Evolutionary conservation across 2,113 vertebrate genomes (phyloP).

Genomic region (Lepus europaeus): DNA sequence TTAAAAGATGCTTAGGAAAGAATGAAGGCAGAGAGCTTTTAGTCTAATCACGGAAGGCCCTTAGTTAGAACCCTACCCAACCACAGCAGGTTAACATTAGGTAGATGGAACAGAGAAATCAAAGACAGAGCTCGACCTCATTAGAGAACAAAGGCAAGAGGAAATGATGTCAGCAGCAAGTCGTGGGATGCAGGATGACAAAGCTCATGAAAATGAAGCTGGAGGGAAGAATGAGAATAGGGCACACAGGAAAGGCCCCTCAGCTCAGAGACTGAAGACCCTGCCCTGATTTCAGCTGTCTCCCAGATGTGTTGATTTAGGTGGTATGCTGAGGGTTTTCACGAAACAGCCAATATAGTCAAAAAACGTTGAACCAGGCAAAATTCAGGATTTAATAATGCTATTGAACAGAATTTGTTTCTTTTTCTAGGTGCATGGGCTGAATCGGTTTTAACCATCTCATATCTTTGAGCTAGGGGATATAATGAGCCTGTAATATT

Average conservation of each 20-base stretch:
- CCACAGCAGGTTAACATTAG: neutral
- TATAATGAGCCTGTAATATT: neutral
- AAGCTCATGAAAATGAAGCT: neutral
- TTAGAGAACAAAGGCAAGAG: conserved; percentile 57
- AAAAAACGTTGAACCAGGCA: neutral
- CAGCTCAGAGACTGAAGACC: neutral
- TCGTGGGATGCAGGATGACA: conserved; percentile 44
- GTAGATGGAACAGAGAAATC: neutral
- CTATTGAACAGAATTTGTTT: neutral
- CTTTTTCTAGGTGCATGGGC: neutral
- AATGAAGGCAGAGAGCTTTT: neutral
- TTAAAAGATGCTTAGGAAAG: neutral
- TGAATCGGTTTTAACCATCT: neutral
- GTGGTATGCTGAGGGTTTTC: neutral
- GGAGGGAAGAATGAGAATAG: neutral
- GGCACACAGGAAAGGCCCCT: neutral
- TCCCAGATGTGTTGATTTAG: neutral
- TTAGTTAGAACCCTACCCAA: conserved; percentile 9
- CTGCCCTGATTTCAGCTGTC: neutral
- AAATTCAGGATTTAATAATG: neutral
- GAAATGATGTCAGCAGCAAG: conserved; percentile 17
- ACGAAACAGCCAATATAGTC: neutral
- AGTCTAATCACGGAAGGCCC: neutral
- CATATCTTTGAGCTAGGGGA: neutral
- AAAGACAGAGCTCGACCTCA: neutral